Percentiles rank a stretch among this genome's conserved stretches.
phyloP scores from a whole-genome alignment of 2,888 invertebrate species.

The Drosophila helvetica region DNA sequence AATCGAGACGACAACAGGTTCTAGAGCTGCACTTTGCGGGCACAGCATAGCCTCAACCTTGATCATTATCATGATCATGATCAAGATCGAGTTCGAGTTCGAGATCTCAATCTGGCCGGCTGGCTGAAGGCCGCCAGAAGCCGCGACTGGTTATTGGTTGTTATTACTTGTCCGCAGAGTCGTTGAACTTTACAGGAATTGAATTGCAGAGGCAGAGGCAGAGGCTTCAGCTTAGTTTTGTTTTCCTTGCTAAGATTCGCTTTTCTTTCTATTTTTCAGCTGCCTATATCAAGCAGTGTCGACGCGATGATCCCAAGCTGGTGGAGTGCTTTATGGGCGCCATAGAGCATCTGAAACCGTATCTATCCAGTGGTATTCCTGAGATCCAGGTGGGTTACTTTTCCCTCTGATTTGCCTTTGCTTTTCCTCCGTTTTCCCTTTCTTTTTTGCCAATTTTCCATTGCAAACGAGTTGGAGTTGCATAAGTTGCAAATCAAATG shows the following conservation, averaged over 20 bases:
- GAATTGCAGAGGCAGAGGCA: not conserved
- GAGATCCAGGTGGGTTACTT: conserved; percentile 85
- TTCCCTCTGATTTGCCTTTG: not conserved
- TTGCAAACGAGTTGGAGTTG: conserved; percentile 58
- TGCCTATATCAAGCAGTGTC: conserved; percentile 88
- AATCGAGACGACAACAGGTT: conserved; percentile 44
- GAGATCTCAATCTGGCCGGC: conserved; percentile 6
- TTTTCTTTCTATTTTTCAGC: conserved; percentile 41
- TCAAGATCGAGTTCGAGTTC: conserved; percentile 24
- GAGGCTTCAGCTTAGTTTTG: conserved; percentile 20
- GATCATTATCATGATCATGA: conserved; percentile 10
- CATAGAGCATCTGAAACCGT: conserved; percentile 86
- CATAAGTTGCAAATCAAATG: conserved; percentile 45
- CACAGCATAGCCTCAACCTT: conserved; percentile 26
- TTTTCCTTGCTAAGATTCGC: conserved; percentile 17
- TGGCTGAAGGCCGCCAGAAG: conserved; percentile 20
- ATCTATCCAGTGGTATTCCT: conserved; percentile 86
- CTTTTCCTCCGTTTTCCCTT: conserved; percentile 3
- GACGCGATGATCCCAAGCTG: conserved; percentile 86
- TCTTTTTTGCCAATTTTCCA: conserved; percentile 4
- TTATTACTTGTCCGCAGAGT: conserved; percentile 42
- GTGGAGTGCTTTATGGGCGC: conserved; percentile 86
- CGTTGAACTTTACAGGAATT: conserved; percentile 66
- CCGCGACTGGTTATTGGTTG: conserved; percentile 3
- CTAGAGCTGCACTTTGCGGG: conserved; percentile 37